Evolutionary conservation across 2,113 vertebrate species (phyloP), one percentile per base, ranked within the genome.

Genomic region (Limanda limanda): DNA sequence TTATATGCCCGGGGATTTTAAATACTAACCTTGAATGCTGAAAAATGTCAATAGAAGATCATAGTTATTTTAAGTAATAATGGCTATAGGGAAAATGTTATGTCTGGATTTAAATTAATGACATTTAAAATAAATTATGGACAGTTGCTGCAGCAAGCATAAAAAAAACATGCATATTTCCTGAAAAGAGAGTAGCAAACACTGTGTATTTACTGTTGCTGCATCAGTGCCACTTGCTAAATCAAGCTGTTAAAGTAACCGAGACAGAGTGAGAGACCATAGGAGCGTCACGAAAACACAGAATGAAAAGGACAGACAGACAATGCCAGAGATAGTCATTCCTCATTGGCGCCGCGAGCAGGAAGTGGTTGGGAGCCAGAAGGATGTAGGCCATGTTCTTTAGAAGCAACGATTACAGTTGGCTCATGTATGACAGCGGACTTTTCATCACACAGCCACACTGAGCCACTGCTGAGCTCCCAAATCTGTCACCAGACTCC

Each of bases 401-500:
- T 74, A 79, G 76, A 71, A 75, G 52, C 52, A 65, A 66, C 87
- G 89, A 90, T 86, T 92, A 91, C 81, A 88, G 84, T 85, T 83
- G 82, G 79, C 82, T 90, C 88, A 85, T 89, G 85, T 87, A 85
- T 87, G 88, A 91, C 86, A 83, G 84, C 66, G 31, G 84, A 87
- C 84, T 83, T 89, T 91, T 91, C 90, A 89, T 89, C 86, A 79
- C 79, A 78, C 81, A 89, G 88, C 72, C 85, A 82, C 86, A 79
- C 78, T 76, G 82, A 89, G 89, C 72, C 85, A 82, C 74, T 76
- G 74, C 85, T 78, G 85, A 76, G 68, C 84, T 81, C 76, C 75
- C 69, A 91, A 91, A 93, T 91, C 90, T 92, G 91, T 91, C 91
- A 91, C 89, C 83, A 88, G 82, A 84, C 81, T 91, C 81, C 87